Base-by-base conservation (phyloP, 2,888 invertebrate genomes). In the Drosophila dives region DNA sequence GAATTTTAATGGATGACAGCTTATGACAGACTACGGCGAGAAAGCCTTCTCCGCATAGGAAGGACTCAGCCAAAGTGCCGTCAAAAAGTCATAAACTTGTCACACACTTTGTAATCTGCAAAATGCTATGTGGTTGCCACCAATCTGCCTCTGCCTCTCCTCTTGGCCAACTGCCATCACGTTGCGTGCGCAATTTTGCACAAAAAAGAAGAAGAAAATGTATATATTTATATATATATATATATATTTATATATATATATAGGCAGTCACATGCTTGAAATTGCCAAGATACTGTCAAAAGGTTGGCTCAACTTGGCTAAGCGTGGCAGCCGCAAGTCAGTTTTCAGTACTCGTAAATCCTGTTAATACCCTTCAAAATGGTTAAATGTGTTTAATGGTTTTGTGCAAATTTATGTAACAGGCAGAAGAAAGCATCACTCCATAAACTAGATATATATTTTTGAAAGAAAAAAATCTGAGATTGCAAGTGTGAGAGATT, bases 21-120 rank as follows among this genome's bases (percentile, higher is more conserved):
- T 73, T 64, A 83, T 83, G 75, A 85, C 56, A 70, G 66, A 73
- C 58, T 77, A 67, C 50, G 49, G 45, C n/a, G 6, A 2, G 45
- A 36, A 63, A 32, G 58, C 40, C 29, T 45, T 63, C 42, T 17
- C 48, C 56, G 36, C 64, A 42, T n/a, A 48, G 34, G 12, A 51
- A 50, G 11, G 55, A 50, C 63, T 64, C 63, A 67, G 75, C 77
- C 78, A 69, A 63, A 78, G 68, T 55, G 79, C 79, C 81, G 81
- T 83, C 89, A 83, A 75, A 86, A 86, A 78, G 72, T 80, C 89
- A 83, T 86, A 88, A 85, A 88, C 75, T 88, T 86, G 81, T 80
- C 82, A 83, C 77, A 83, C 88, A 84, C 79, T 84, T 84, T 86
- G 88, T 74, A 84, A 86, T 86, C 84, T 77, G 55, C 53, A 73